phyloP scores from a whole-genome alignment of 2,888 invertebrate species.

The Ectemnius cavifrons region DNA sequence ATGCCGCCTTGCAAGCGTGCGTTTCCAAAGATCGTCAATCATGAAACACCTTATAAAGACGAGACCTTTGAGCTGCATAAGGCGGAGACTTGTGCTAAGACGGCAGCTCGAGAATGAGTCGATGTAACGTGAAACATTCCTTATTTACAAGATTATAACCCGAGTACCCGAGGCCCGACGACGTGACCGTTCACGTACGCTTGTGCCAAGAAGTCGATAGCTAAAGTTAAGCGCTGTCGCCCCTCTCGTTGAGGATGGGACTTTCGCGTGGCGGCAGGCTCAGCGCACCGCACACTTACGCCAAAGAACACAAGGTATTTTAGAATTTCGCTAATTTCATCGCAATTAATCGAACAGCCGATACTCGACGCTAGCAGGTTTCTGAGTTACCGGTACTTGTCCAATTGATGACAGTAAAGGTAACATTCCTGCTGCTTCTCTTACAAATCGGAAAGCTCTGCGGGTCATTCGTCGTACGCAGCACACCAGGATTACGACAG shows the following conservation, averaged over 20 bases:
- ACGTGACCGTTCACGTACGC: background rate
- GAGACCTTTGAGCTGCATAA: constrained; percentile 34
- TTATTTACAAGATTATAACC: constrained; percentile 22
- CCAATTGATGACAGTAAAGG: constrained; percentile 15
- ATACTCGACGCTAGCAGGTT: background rate
- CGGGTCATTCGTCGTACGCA: constrained; percentile 38
- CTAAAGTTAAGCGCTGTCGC: constrained; percentile 13
- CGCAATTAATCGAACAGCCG: constrained; percentile 15
- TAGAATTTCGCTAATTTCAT: constrained; percentile 34
- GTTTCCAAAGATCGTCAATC: constrained; percentile 10
- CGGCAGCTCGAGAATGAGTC: constrained; percentile 28
- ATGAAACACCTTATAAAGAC: constrained; percentile 19
- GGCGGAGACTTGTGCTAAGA: constrained; percentile 31
- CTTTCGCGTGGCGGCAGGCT: background rate
- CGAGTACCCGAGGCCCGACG: constrained; percentile 2
- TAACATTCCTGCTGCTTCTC: constrained; percentile 8
- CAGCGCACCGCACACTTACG: constrained; percentile 8
- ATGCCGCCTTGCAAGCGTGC: constrained; percentile 10
- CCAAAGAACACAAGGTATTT: constrained; percentile 37
- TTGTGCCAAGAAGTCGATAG: constrained; percentile 18
- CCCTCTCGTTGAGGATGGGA: background rate
- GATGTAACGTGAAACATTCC: constrained; percentile 22
- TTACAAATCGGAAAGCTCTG: constrained; percentile 11
- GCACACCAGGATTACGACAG: constrained; percentile 36
- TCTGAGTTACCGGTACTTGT: too few species aligned